Evolutionary conservation across 2,113 vertebrate species (phyloP), one percentile per base, ranked within the genome.

Genomic region (Aptenodytes patagonicus): DNA sequence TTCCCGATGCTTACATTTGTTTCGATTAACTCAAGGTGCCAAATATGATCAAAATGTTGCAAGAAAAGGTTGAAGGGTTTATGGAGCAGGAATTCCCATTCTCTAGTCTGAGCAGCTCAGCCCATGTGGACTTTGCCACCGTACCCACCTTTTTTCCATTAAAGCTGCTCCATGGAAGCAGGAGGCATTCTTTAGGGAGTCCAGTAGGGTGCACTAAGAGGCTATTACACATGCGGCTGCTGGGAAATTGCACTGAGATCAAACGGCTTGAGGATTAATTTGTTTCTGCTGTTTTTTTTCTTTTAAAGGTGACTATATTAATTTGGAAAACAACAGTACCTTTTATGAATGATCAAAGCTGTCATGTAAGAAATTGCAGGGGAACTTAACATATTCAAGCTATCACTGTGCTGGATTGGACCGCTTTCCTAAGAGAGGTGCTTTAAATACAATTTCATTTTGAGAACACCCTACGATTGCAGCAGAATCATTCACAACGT

Each of bases 151-250:
- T 61, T 62, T 83, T 34, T 1, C 15, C 24, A 7, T 26, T 19
- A 29, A 47, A 62, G 42, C 25, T 47, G 34, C 26, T 82, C 26
- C 46, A 13, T 10, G 60, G 88, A 40, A 81, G 47, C 57, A 34
- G 69, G 60, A 84, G 73, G 40, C 87, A 75, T 95, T 97, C 66
- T 61, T 55, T 25, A 60, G 49, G 83, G 60, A 88, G 73, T 78
- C 96, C 96, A 91, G 95, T 11, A 97, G 97, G 62, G 97, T 87
- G 96, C 96, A 95, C 96, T 93, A 95, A 68, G 95, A 93, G 89
- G 94, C 95, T 81, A 65, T 36, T 46, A 19, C 76, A 96, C 78
- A 10, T 52, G 49, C 36, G 51, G 90, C 64, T 81, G 80, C 60
- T 49, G 46, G 52, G 57, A 57, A 88, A 85, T 32, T 40, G 47